These are phyloP conservation scores for Hemicordylus capensis DNA, from an alignment of 2,113 vertebrate genomes.

Conservation along the genomic window DNA sequence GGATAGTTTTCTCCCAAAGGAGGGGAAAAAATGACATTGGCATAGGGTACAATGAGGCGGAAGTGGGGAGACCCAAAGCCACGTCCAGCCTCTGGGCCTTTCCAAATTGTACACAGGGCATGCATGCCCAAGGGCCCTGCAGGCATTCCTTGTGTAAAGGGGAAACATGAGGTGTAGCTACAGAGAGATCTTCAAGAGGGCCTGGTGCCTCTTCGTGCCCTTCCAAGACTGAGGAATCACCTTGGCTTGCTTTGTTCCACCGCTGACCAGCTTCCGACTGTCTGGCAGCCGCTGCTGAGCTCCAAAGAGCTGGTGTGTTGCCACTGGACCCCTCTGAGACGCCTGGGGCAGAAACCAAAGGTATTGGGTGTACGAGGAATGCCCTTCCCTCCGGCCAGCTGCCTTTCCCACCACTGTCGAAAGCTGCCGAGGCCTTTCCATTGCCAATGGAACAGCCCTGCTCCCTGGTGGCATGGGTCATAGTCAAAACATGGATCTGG, in stretches of 20 bases:
- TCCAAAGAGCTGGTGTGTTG: neutral
- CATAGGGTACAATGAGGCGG: too few species aligned
- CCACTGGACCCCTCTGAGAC: neutral
- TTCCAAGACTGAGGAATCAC: neutral
- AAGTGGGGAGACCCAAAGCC: too few species aligned
- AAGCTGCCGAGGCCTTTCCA: neutral
- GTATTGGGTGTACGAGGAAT: neutral
- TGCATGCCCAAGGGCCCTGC: too few species aligned
- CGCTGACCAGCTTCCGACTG: fast-evolving
- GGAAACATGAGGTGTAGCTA: too few species aligned
- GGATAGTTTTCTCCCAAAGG: too few species aligned
- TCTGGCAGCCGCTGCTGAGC: too few species aligned
- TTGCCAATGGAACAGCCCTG: fast-evolving
- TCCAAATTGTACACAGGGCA: too few species aligned
- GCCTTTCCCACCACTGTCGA: fast-evolving
- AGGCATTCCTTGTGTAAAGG: too few species aligned
- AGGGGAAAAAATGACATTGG: too few species aligned
- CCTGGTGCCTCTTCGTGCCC: neutral
- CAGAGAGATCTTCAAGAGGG: too few species aligned
- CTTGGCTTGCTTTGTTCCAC: neutral
- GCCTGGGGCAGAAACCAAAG: fast-evolving
- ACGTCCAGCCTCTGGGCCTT: too few species aligned
- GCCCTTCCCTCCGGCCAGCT: neutral
- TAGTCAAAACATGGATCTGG: neutral
- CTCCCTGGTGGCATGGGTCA: neutral